Percentiles rank a stretch among this genome's conserved stretches.
phyloP scores from a whole-genome alignment of 1,140 invertebrate species.

The Oncopeltus fasciatus region DNA sequence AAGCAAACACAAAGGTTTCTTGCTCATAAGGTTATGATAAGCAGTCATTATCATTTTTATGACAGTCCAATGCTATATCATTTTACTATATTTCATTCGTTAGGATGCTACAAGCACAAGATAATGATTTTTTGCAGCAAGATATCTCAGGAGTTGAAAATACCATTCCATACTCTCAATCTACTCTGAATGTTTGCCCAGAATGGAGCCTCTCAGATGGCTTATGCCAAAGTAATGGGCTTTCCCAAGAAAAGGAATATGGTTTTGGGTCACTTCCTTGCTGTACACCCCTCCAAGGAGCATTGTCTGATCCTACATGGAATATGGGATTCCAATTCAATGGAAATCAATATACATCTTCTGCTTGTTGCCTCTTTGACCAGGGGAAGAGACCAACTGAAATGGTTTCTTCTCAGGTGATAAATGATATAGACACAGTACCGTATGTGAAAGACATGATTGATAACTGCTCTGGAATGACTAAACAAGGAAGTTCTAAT shows the following conservation, averaged over 20 bases:
- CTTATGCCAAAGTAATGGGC: background rate
- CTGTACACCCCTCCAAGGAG: background rate
- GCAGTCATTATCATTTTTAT: too few species aligned
- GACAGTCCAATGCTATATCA: too few species aligned
- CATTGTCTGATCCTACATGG: background rate
- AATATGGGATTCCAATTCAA: background rate
- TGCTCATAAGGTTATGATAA: too few species aligned
- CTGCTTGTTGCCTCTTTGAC: background rate
- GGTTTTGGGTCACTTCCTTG: background rate
- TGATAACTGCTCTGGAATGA: background rate
- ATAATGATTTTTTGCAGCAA: background rate
- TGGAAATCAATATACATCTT: background rate
- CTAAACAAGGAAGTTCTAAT: background rate
- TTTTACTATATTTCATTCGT: too few species aligned
- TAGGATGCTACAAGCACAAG: background rate
- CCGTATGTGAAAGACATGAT: background rate
- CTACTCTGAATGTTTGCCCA: background rate
- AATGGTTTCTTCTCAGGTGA: background rate
- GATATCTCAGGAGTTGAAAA: background rate
- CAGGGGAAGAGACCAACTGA: background rate
- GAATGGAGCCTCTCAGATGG: background rate
- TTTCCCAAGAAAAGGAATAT: background rate
- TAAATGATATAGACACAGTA: background rate
- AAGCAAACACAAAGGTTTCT: too few species aligned
- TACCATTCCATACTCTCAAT: background rate